A percentile compares a stretch with the other conserved stretches of the same genome.
These are phyloP conservation scores for Meteorus sp. DNA, from an alignment of 1,140 invertebrate species.

Conservation along the genomic window DNA sequence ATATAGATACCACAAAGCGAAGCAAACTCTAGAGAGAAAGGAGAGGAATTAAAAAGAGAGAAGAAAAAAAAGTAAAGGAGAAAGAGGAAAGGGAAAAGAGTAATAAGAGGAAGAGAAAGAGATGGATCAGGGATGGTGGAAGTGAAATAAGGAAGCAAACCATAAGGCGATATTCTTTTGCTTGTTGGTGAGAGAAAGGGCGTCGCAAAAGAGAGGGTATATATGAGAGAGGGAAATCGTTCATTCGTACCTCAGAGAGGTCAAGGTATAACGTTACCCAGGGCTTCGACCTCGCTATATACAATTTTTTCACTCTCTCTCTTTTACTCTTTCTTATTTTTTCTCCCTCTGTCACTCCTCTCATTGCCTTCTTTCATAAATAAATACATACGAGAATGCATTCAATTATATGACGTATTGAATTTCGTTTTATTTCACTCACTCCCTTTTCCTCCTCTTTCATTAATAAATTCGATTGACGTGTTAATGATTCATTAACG, in stretches of 20 bases:
- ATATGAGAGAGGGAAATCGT: slow-evolving; percentile 37
- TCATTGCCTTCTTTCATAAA: too few species aligned
- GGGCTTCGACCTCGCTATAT: slow-evolving; percentile 26
- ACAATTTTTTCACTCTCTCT: slow-evolving; percentile 21
- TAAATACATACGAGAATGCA: too few species aligned
- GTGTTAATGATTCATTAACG: slow-evolving; percentile 26
- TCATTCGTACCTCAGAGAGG: slow-evolving; percentile 39
- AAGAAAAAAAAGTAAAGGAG: too few species aligned
- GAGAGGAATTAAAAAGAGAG: not conserved
- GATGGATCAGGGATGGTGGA: slow-evolving; percentile 17
- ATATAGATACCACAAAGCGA: slow-evolving; percentile 31
- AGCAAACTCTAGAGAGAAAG: not conserved
- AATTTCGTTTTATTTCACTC: too few species aligned
- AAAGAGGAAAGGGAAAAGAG: slow-evolving; percentile 26
- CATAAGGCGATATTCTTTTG: slow-evolving; percentile 30
- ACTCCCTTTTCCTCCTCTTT: not conserved
- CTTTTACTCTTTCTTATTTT: not conserved
- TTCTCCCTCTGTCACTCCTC: not conserved
- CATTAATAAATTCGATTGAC: slow-evolving; percentile 12
- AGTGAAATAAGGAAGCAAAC: slow-evolving; percentile 24
- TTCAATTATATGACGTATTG: too few species aligned
- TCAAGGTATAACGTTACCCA: slow-evolving; percentile 27
- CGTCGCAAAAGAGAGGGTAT: too few species aligned
- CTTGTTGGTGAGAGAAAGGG: slow-evolving; percentile 25
- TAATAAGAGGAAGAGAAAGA: slow-evolving; percentile 23